Percentiles rank a stretch among this genome's conserved stretches.
These are phyloP conservation scores for Notarius lentiginosus DNA, from an alignment of 2,113 vertebrate genomes.

Conservation along the genomic window DNA sequence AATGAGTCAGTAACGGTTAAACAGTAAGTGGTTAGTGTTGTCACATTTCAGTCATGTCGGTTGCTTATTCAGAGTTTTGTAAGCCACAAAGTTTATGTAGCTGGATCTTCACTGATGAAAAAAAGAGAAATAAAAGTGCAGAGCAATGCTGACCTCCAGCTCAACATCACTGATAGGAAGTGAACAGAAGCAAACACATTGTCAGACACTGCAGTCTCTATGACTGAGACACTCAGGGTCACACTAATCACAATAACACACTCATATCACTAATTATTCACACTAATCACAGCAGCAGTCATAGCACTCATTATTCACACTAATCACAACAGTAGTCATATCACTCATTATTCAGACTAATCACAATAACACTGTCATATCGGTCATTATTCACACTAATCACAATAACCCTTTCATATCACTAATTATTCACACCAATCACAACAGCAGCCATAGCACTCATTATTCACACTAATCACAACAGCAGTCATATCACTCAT, in stretches of 20 bases:
- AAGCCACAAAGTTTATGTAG: neutral
- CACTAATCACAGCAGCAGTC: neutral
- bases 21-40: neutral
- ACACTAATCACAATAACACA: neutral
- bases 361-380: neutral
- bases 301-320: neutral
- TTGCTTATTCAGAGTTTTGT: neutral
- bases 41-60: neutral
- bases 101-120: neutral
- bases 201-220: neutral
- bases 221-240: constrained; percentile 12
- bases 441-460: neutral
- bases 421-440: neutral
- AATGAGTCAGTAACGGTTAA: neutral
- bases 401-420: neutral
- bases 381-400: neutral
- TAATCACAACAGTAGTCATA: neutral
- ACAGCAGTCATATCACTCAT: no score
- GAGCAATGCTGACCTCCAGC: neutral
- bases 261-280: neutral
- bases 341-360: neutral
- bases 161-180: neutral
- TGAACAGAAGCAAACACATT: neutral
- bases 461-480: neutral
- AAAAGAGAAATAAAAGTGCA: constrained; percentile 13